phyloP scores from a whole-genome alignment of 1,140 invertebrate genomes.

The Limonius californicus region DNA sequence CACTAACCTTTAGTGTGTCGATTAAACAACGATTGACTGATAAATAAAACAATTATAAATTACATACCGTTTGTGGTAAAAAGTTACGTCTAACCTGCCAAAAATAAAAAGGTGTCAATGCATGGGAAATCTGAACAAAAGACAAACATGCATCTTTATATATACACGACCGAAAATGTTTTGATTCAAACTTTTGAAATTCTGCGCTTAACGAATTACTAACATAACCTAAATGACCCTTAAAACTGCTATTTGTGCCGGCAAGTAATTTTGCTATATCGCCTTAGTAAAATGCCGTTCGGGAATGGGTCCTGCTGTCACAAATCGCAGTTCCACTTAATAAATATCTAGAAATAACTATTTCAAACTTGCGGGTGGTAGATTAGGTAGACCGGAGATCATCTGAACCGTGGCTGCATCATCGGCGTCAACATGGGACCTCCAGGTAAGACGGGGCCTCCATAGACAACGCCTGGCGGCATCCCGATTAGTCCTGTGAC shows the following conservation, averaged over 20 bases:
- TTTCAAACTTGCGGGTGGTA: slow-evolving; percentile 45
- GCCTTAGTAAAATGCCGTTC: slow-evolving; percentile 16
- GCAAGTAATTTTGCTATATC: background rate
- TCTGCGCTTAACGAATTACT: background rate
- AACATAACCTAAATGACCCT: background rate
- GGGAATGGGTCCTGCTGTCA: slow-evolving; percentile 13
- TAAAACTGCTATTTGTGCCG: background rate
- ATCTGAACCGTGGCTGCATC: slow-evolving; percentile 77
- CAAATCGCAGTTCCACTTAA: slow-evolving; percentile 4
- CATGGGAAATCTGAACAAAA: background rate
- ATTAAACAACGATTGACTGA: slow-evolving; percentile 4
- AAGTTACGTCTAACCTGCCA: slow-evolving; percentile 11
- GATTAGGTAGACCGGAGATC: slow-evolving; percentile 57
- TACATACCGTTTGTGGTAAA: slow-evolving; percentile 15
- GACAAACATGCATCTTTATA: slow-evolving; percentile 5
- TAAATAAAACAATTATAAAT: slow-evolving; percentile 6
- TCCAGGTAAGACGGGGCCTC: slow-evolving; percentile 57
- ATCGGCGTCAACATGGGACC: slow-evolving; percentile 61
- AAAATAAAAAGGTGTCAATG: slow-evolving; percentile 15
- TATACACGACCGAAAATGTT: background rate
- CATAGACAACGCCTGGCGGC: slow-evolving; percentile 64
- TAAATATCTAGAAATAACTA: slow-evolving; percentile 15
- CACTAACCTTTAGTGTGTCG: slow-evolving; percentile 17
- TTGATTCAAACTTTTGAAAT: background rate
- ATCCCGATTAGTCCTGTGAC: slow-evolving; percentile 65